A percentile compares a stretch with the other conserved stretches of the same genome.
Evolutionary conservation across 2,888 invertebrate genomes (phyloP).

Genomic region (Agrilus cyanescens): DNA sequence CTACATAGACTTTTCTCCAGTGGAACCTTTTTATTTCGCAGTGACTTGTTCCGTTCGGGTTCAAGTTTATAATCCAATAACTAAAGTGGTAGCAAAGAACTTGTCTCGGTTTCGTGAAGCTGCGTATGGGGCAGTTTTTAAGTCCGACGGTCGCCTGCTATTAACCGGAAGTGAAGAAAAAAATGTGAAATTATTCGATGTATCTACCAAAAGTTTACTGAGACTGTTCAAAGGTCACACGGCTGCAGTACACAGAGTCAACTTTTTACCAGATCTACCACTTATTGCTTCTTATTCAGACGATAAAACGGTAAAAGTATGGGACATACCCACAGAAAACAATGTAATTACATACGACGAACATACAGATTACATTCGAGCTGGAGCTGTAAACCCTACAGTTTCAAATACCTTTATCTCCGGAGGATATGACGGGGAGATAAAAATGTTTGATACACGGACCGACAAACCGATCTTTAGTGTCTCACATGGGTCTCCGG

Average conservation of each 20-base stretch:
- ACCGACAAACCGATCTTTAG: slow-evolving; percentile 54
- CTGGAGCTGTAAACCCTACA: slow-evolving; percentile 68
- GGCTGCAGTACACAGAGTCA: slow-evolving; percentile 68
- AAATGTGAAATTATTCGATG: slow-evolving; percentile 78
- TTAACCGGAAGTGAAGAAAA: slow-evolving; percentile 87
- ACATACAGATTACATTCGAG: slow-evolving; percentile 73
- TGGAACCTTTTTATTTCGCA: slow-evolving; percentile 82
- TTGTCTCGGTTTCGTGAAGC: slow-evolving; percentile 71
- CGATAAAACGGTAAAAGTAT: slow-evolving; percentile 75
- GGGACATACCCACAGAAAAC: slow-evolving; percentile 83
- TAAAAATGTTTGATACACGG: slow-evolving; percentile 80
- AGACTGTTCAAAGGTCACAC: slow-evolving; percentile 77
- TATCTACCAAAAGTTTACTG: slow-evolving; percentile 67
- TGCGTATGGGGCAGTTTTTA: slow-evolving; percentile 76
- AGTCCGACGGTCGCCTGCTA: slow-evolving; percentile 69
- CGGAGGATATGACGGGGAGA: slow-evolving; percentile 79
- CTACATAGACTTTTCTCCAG: slow-evolving; percentile 80
- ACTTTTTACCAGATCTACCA: slow-evolving; percentile 66
- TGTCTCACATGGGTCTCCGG: slow-evolving; percentile 79
- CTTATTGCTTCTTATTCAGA: slow-evolving; percentile 83
- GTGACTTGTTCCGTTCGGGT: slow-evolving; percentile 86
- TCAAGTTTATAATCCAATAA: slow-evolving; percentile 75
- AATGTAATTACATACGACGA: slow-evolving; percentile 52
- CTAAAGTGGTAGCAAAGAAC: slow-evolving; percentile 70
- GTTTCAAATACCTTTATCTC: slow-evolving; percentile 67